Evolutionary conservation across 2,888 invertebrate species (phyloP), one percentile per base, ranked within the genome.

Genomic region (Apamea epomidion): DNA sequence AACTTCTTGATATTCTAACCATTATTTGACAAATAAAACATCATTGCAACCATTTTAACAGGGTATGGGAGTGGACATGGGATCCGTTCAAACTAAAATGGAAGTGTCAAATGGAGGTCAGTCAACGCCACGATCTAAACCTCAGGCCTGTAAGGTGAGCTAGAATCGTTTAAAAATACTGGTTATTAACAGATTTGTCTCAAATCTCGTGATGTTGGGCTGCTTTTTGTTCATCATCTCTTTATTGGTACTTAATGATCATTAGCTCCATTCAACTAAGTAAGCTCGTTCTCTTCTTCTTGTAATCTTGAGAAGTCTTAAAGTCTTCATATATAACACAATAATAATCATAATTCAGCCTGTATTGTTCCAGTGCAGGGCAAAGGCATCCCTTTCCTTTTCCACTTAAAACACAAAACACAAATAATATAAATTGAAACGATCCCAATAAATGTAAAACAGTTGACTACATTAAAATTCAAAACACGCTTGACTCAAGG

Each of bases 71-170:
- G 95, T 97, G 83, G 96, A 97, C 89, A 95, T 97, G 96, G 97
- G 95, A 89, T 94, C 96, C 89, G 95, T 97, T 88, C 97, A 96
- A 93, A 96, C 97, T 77, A 97, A 97, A 94, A 96, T 97, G 96
- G 97, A 97, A 92, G 92, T 96, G 51, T 84, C 95, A 68, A 97
- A 97, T 87, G 96, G 91, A 21, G 88, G 93, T 73, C 96, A 95
- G 88, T 94, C 95, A 82, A 92, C 96, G 70, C 97, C 97, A 71
- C 96, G 98, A 87, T 97, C 97, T 80, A 98, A 98, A 91, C 98
- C 98, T 69, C 98, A 98, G 93, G 98, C 98, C 87, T 98, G 98
- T 95, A 98, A 98, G 96, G 97, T 96, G 88, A 93, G 93, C 76
- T 76, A 54, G 65, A 85, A 58, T 54, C n/a, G n/a, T 65, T 58